These are phyloP conservation scores for Diglossa cyanea DNA, from an alignment of 2,797 vertebrate genomes.

Conservation along the genomic window DNA sequence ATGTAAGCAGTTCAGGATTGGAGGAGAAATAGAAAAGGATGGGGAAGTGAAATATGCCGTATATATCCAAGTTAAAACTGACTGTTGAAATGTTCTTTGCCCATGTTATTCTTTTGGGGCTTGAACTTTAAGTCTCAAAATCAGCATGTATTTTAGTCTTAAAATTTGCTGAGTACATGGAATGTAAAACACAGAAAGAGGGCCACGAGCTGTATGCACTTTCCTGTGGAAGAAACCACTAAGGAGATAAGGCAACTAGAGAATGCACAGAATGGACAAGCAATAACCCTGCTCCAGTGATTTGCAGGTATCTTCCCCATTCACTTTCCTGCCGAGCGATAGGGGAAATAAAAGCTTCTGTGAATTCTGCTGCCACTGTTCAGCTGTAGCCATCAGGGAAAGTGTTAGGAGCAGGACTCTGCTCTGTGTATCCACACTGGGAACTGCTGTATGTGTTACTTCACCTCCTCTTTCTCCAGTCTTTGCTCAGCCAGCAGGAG, in stretches of 20 bases:
- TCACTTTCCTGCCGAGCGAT: rapidly evolving
- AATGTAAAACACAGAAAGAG: not conserved
- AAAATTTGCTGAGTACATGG: not conserved
- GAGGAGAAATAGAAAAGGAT: not conserved
- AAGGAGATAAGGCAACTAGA: not conserved
- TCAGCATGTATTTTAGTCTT: not conserved
- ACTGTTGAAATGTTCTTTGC: not conserved
- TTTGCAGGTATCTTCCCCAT: not conserved
- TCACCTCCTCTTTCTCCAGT: not conserved
- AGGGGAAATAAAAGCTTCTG: not conserved
- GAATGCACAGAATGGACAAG: not conserved
- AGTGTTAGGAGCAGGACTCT: not conserved
- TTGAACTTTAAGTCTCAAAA: conserved; percentile 7
- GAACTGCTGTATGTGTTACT: not conserved
- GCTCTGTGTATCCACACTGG: not conserved
- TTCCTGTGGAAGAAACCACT: not conserved
- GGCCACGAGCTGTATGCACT: not conserved
- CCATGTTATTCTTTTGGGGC: not conserved
- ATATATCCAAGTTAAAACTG: not conserved
- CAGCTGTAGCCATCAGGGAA: not conserved
- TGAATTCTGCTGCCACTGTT: not conserved
- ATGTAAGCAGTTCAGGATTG: not conserved
- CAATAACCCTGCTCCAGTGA: not conserved
- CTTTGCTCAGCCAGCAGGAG: not conserved
- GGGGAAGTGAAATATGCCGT: not conserved